Evolutionary conservation across 2,113 vertebrate genomes (phyloP).

Genomic region (Solenodon paradoxus): DNA sequence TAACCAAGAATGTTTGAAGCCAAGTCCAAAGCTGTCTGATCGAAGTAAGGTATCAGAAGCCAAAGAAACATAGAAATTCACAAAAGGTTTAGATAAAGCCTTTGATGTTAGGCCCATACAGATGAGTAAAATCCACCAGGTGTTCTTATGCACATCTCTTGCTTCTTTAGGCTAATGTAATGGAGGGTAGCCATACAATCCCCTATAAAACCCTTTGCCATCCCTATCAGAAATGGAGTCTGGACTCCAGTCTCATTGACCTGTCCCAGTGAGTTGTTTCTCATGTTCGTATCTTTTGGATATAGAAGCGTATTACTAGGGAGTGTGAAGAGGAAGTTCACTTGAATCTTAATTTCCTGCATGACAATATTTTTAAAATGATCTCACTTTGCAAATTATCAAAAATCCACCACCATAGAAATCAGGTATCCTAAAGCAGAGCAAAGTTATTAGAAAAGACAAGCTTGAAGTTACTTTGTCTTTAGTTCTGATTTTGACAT

Average conservation of each 20-base stretch:
- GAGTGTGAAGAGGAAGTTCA: conserved; percentile 61
- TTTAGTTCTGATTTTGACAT: conserved; percentile 41
- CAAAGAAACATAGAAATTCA: conserved; percentile 13
- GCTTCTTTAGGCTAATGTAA: conserved; percentile 30
- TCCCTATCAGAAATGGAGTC: conserved; percentile 17
- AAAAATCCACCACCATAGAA: conserved; percentile 22
- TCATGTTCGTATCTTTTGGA: conserved; percentile 74
- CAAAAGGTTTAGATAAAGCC: conserved; percentile 33
- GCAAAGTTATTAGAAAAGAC: conserved; percentile 58
- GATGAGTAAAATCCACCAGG: conserved; percentile 58
- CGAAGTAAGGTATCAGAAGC: neutral
- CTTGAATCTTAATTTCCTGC: conserved; percentile 76
- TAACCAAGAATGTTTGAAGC: conserved; percentile 40
- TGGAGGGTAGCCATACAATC: conserved; percentile 42
- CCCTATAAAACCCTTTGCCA: conserved; percentile 34
- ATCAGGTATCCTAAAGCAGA: conserved; percentile 42
- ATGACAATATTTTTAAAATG: conserved; percentile 62
- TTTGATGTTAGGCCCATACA: conserved; percentile 41
- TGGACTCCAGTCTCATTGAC: conserved; percentile 37
- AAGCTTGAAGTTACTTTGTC: conserved; percentile 22
- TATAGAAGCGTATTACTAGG: conserved; percentile 65
- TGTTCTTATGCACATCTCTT: conserved; percentile 47
- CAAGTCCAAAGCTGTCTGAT: neutral
- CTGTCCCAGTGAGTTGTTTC: conserved; percentile 52
- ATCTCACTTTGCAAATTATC: conserved; percentile 55